Percentiles rank a stretch among this genome's conserved stretches.
These are phyloP conservation scores for Cephalopterus ornatus DNA, from an alignment of 2,113 vertebrate genomes.

Conservation along the genomic window DNA sequence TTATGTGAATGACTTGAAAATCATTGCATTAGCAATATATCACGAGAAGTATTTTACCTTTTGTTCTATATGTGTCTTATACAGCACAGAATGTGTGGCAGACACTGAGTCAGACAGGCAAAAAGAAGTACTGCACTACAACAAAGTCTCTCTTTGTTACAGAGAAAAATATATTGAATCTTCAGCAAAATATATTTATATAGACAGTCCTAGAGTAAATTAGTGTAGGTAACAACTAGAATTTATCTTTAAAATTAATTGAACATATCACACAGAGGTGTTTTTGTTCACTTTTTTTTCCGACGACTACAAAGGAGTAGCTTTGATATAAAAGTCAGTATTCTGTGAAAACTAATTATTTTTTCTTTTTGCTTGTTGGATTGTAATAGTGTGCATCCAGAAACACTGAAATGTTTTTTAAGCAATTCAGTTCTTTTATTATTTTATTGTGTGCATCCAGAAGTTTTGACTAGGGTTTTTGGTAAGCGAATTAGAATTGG, in stretches of 20 bases:
- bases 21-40: neutral
- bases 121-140: neutral
- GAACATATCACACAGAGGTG: conserved; percentile 16
- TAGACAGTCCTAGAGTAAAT: conserved; percentile 45
- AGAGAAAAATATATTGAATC: neutral
- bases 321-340: conserved; percentile 66
- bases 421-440: neutral
- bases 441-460: neutral
- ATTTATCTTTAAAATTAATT: conserved; percentile 67
- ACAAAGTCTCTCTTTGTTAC: neutral
- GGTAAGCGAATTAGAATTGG: neutral
- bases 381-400: conserved; percentile 6
- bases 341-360: conserved; percentile 73
- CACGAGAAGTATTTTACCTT: neutral
- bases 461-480: neutral
- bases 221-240: conserved; percentile 52
- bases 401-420: conserved; percentile 31
- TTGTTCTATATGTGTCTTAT: neutral
- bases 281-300: conserved; percentile 55
- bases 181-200: conserved; percentile 34
- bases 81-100: neutral
- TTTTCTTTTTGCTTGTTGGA: conserved; percentile 64
- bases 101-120: neutral
- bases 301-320: conserved; percentile 41
- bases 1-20: neutral